Percentiles rank a stretch among this genome's conserved stretches.
Conservation (phyloP, 2,797 vertebrate species). For the Tiaroga cobitis region DNA sequence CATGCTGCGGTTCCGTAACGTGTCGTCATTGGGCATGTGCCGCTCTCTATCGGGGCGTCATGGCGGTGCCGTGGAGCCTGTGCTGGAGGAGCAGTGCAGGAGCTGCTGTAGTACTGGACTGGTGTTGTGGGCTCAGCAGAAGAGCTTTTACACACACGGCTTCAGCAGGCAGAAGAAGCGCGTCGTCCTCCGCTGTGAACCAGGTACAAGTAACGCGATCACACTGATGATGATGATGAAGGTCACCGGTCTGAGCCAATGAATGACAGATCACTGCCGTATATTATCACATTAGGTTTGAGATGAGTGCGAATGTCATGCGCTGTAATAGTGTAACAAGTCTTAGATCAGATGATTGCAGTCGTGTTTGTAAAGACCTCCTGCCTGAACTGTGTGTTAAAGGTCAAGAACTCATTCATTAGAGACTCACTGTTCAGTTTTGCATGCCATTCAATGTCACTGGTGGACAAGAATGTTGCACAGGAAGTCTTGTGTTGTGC, state of each 20-base stretch:
- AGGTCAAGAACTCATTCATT: slow-evolving; percentile 58
- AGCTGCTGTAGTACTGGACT: slow-evolving; percentile 43
- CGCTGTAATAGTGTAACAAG: too few relatives aligned
- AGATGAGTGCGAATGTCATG: background rate
- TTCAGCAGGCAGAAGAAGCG: slow-evolving; percentile 15
- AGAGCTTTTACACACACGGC: slow-evolving; percentile 37
- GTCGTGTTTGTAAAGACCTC: background rate
- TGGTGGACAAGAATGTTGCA: background rate
- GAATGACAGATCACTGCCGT: background rate
- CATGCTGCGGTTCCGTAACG: background rate
- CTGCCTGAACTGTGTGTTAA: slow-evolving; percentile 4
- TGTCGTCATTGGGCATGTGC: slow-evolving; percentile 18
- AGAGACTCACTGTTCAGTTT: background rate
- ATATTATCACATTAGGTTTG: background rate
- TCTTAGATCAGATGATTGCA: too few relatives aligned
- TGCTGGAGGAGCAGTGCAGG: slow-evolving; percentile 60
- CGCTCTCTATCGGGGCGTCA: slow-evolving; percentile 58
- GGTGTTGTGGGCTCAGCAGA: slow-evolving; percentile 37
- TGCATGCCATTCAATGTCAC: background rate
- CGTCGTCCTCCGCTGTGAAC: background rate
- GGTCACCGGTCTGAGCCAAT: slow-evolving; percentile 22
- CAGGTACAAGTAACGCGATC: background rate
- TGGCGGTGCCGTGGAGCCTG: slow-evolving; percentile 75
- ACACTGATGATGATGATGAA: slow-evolving; percentile 1
- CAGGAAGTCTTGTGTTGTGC: slow-evolving; percentile 35